phyloP scores from a whole-genome alignment of 2,888 invertebrate species.

The Panorpa germanica region DNA sequence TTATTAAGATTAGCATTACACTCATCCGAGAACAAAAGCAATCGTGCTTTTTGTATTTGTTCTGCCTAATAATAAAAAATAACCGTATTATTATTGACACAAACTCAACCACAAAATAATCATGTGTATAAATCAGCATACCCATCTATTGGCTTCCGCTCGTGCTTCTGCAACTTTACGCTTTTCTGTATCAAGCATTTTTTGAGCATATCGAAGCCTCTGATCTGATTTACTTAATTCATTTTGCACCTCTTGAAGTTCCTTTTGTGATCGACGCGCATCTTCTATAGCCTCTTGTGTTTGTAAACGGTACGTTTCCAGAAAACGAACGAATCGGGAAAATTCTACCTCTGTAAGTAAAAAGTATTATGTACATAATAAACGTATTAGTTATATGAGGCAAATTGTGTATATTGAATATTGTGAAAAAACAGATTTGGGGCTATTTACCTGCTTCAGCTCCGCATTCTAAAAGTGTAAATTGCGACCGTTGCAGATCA shows the following conservation, averaged over 20 bases:
- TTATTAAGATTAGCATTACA: conserved; percentile 53
- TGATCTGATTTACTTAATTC: conserved; percentile 59
- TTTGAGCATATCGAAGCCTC: conserved; percentile 63
- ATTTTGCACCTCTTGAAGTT: conserved; percentile 47
- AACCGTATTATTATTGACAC: too few species aligned
- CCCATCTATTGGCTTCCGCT: conserved; percentile 48
- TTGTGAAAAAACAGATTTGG: neutral
- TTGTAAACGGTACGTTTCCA: conserved; percentile 48
- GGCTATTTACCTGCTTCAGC: conserved; percentile 43
- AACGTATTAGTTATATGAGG: conserved; percentile 3
- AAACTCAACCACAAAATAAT: too few species aligned
- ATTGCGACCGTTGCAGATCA: conserved; percentile 47
- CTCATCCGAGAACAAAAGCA: conserved; percentile 51
- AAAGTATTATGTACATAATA: neutral
- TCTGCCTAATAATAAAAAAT: conserved; percentile 49
- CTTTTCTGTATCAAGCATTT: conserved; percentile 63
- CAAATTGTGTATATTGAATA: neutral
- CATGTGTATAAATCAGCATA: too few species aligned
- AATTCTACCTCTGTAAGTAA: conserved; percentile 35
- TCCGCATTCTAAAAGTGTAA: conserved; percentile 40
- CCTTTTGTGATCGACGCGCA: conserved; percentile 46
- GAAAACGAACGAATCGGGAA: conserved; percentile 47
- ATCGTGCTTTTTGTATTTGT: conserved; percentile 52
- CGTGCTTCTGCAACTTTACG: too few species aligned
- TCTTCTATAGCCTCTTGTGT: conserved; percentile 53